These are phyloP conservation scores for Dolomedes plantarius DNA, from an alignment of 2,888 invertebrate genomes.

Conservation along the genomic window DNA sequence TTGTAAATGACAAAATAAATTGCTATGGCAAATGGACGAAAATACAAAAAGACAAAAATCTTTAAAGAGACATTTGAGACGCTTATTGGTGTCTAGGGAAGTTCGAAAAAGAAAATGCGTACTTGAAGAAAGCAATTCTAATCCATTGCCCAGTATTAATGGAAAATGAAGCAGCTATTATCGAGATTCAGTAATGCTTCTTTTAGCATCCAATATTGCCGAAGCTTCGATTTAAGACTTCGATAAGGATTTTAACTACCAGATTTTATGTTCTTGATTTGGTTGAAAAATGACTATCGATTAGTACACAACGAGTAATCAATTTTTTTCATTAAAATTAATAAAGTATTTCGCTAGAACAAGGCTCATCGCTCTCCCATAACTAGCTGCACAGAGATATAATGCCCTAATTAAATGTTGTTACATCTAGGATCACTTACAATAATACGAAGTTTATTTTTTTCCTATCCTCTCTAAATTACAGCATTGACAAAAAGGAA, in stretches of 20 bases:
- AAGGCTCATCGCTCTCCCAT: too few species aligned
- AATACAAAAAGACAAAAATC: not conserved
- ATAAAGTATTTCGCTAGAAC: too few species aligned
- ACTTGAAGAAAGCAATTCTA: not conserved
- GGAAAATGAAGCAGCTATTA: constrained; percentile 5
- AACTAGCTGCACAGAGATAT: too few species aligned
- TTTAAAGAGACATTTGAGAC: not conserved
- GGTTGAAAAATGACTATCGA: not conserved
- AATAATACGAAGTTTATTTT: too few species aligned
- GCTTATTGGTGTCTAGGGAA: not conserved
- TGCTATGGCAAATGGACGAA: not conserved
- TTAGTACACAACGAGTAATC: not conserved
- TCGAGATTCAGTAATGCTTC: not conserved
- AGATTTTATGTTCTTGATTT: not conserved
- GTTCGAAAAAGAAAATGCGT: not conserved
- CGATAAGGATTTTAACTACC: not conserved
- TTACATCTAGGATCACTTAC: too few species aligned
- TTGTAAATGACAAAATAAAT: not conserved
- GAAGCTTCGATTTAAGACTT: not conserved
- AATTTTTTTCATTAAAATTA: too few species aligned
- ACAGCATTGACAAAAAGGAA: too few species aligned
- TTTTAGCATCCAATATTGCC: not conserved
- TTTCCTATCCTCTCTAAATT: too few species aligned
- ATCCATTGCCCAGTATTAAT: not conserved
- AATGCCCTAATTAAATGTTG: too few species aligned